Evolutionary conservation across 2,888 invertebrate genomes (phyloP).

Genomic region (Linnaemya vulpina): DNA sequence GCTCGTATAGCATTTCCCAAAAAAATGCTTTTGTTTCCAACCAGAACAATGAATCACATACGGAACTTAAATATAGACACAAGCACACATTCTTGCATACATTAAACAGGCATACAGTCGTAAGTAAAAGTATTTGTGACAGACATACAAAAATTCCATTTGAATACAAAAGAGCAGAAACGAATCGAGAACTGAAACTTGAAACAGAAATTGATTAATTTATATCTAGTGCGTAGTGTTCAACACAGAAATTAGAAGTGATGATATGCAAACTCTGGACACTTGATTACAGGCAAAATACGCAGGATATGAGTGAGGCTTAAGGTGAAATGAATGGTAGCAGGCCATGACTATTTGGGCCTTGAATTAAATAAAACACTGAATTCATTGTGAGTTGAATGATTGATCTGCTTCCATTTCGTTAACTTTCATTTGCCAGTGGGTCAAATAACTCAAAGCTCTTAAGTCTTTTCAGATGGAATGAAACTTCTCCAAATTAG

Average conservation of each 20-base stretch:
- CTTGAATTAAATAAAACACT: no score
- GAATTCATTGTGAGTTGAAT: no score
- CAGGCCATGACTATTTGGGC: no score
- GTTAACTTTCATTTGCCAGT: background rate
- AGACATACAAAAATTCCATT: slow-evolving; percentile 41
- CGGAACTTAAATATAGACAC: slow-evolving; percentile 16
- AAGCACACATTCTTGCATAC: background rate
- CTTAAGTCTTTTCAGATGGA: no score
- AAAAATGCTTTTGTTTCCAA: slow-evolving; percentile 62
- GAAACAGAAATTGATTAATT: slow-evolving; percentile 62
- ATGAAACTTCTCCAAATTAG: no score
- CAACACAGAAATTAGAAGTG: slow-evolving; percentile 66
- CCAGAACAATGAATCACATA: slow-evolving; percentile 27
- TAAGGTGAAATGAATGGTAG: no score
- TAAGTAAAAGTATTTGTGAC: slow-evolving; percentile 9
- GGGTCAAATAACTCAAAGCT: background rate
- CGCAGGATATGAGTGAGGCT: background rate
- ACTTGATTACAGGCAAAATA: background rate
- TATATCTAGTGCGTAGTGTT: slow-evolving; percentile 66
- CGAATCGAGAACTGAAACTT: slow-evolving; percentile 20
- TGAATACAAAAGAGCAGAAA: slow-evolving; percentile 44
- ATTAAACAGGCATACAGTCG: background rate
- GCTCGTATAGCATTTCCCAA: slow-evolving; percentile 45
- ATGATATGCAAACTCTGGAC: slow-evolving; percentile 28
- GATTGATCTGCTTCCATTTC: no score